Evolutionary conservation across 53 echinoderm and acorn worm species (phyloP).

Genomic region (Mesocentrotus franciscanus): DNA sequence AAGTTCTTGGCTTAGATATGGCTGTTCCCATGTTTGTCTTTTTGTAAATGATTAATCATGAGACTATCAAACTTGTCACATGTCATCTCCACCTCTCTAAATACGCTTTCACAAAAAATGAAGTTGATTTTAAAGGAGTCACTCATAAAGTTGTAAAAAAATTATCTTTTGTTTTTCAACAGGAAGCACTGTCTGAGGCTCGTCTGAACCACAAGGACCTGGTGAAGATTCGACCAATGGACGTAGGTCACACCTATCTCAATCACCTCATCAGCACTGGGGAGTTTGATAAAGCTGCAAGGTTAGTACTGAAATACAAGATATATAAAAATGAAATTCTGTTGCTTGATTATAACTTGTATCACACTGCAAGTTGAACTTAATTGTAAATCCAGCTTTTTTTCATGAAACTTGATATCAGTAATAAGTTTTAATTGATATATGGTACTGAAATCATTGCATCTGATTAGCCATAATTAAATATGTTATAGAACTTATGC

Average conservation of each 20-base stretch:
- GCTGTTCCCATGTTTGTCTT: too few species aligned
- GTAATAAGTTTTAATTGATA: too few species aligned
- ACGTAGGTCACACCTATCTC: conserved; percentile 80
- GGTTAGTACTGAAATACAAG: conserved; percentile 63
- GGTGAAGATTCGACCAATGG: conserved; percentile 76
- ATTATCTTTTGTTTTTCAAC: not conserved
- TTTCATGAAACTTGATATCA: too few species aligned
- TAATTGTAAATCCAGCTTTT: not conserved
- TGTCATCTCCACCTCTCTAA: not conserved
- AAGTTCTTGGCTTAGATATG: too few species aligned
- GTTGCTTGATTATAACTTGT: not conserved
- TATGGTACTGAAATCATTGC: too few species aligned
- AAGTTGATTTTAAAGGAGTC: not conserved
- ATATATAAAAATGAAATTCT: too few species aligned
- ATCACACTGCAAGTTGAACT: not conserved
- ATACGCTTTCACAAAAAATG: not conserved
- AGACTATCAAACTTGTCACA: too few species aligned
- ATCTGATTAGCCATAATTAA: too few species aligned
- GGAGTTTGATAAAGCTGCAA: conserved; percentile 89
- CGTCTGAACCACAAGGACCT: conserved; percentile 73
- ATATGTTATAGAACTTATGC: too few species aligned
- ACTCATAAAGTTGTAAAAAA: not conserved
- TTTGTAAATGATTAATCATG: too few species aligned
- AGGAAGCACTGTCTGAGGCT: conserved; percentile 96
- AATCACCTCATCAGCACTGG: conserved; percentile 75